Base-by-base conservation (phyloP, 2,797 vertebrate genomes). In the Cuniculus paca region DNA sequence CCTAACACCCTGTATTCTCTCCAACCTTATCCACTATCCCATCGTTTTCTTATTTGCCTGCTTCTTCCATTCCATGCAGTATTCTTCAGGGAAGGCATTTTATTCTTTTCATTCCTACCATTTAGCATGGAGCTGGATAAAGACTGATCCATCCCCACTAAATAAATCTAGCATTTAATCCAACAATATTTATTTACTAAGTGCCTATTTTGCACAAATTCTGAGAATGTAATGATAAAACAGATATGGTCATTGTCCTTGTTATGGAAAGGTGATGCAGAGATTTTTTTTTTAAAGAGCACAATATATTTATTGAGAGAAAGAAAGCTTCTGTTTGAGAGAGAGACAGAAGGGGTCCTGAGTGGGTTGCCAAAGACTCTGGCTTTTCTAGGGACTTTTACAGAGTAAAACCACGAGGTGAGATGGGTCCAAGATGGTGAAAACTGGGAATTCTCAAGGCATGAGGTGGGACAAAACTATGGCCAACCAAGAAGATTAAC, bases 161-260 rank as follows among this genome's bases (percentile, higher is more conserved):
- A 91, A 82, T 84, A 68, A 63, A 94, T 85, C 81, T 45, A 70
- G 52, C 70, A 61, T 54, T n/a, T 61, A 95, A 94, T 92, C 90
- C 24, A 63, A 88, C 22, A 81, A 79, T 93, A 94, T 75, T 94
- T 95, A 84, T 92, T 96, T 93, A 94, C 68, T 88, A 94, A 94
- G 77, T 88, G 70, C 28, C 89, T 91, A 36, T 60, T 94, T 81
- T 82, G 50, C 77, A 88, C 6, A 96, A 70, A 14, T 2, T 20
- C 42, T 80, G 34, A 58, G 60, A 63, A 68, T 4, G 54, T 17
- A 93, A 50, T 89, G 28, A 92, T 83, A 87, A 79, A 87, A 92
- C 7, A 84, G 80, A 89, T n/a, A 36, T 6, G 16, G 80, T 79
- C 83, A 96, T 68, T 79, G 2, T 83, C 63, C 50, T 82, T 91